Base-by-base conservation (phyloP, 1,140 invertebrate genomes). In the Drosophila prosaltans region DNA sequence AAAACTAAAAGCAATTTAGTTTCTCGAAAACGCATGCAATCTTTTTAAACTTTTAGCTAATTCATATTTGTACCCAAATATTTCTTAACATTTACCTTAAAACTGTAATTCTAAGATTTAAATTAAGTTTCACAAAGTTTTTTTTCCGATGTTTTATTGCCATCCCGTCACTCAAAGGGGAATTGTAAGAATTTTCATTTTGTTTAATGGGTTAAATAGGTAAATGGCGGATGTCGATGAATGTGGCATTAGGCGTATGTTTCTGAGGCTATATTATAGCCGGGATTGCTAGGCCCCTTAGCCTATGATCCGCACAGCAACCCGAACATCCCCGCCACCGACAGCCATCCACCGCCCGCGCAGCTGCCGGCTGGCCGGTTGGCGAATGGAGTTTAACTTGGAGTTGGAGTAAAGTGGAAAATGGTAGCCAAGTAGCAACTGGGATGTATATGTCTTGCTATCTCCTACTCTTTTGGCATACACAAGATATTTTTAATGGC, bases 401-500 rank as follows among this genome's bases (percentile, higher is more conserved):
- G n/a, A 36, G 57, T 24, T 59, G 57, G 28, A 51, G 45, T 51
- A 51, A 51, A 51, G 57, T 73, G 72, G 54, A 61, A 36, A 65
- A 59, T 64, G 60, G 73, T 76, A 76, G 57, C 74, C 73, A 76
- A 76, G 74, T 76, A 66, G 45, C 59, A 59, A 40, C 61, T 66
- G 48, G 59, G 63, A 41, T 71, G 60, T 70, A 68, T 10, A 41
- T 64, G 39, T 54, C 24, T 62, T 70, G 81, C 75, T 88, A 88
- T 86, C 83, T 86, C 74, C 60, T 70, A 58, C 43, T 80, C 80
- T 80, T 58, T 72, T 83, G 83, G 84, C 84, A 89, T 83, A 69
- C 84, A 88, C 82, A 83, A 86, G 83, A 86, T 88, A 88, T 89
- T 88, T 89, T 88, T 88, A 88, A 89, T 89, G 84, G 84, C 81